Evolutionary conservation across 2,888 invertebrate species (phyloP), one percentile per base, ranked within the genome.

Genomic region (Caenorhabditis becei): DNA sequence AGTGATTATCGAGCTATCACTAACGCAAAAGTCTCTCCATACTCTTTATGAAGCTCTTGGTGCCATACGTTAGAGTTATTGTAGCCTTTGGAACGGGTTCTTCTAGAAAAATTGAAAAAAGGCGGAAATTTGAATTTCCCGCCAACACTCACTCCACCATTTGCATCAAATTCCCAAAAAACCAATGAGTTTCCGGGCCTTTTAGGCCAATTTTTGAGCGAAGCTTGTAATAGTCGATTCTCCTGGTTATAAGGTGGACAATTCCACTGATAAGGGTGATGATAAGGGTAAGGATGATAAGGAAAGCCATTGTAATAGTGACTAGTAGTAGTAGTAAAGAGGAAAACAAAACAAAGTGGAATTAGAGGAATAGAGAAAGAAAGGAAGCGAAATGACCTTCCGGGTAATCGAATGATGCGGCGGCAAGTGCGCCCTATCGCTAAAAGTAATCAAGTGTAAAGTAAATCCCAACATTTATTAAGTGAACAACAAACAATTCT

Each of bases 121-220:
- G 16, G 32, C n/a, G 11, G 32, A 56, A 26, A 23, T n/a, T n/a
- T n/a, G 14, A 32, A 1, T n/a, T n/a, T n/a, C n/a, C n/a, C n/a
- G n/a, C n/a, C 20, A 51, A 32, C 41, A 41, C 71, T 63, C 51
- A 62, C 65, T 77, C 54, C 2, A 83, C 69, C 54, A 84, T 62
- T 14, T 80, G 11, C 41, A 66, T 67, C 75, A 84, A 66, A 69
- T 83, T 84, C 20, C 84, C 84, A 32, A 66, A 75, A 44, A 84
- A 70, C 61, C 74, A 83, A 62, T 83, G 77, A 24, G 70, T 28
- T 44, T 67, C 63, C 10, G 83, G 83, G 1, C 84, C 84, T 11
- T 47, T 62, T 7, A 84, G 41, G 1, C 84, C 83, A 11, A 84
- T 80, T 47, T 63, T 69, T 11, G n/a, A 23, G 1, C 80, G 56